Base-by-base conservation (phyloP, 2,113 vertebrate species). In the Coreoperca whiteheadi region DNA sequence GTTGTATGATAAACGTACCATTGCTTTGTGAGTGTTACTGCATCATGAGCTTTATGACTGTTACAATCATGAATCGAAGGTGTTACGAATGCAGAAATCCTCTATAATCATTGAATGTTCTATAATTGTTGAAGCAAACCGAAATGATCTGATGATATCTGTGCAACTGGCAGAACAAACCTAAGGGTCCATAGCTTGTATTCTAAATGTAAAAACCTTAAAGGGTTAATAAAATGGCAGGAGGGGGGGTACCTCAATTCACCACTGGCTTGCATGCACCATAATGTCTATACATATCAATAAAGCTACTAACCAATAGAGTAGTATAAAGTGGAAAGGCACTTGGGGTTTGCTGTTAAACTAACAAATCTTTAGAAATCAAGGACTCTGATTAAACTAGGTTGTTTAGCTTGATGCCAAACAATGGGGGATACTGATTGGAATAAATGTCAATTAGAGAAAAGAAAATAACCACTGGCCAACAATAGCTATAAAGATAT, bases 261-360 rank as follows among this genome's bases (percentile, higher is more conserved):
- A 89, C 68, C 87, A 83, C 86, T 86, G 87, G 86, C 92, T 94
- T 93, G 95, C 92, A 93, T 94, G 94, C 89, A 90, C 83, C 86
- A 89, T 89, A 80, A 88, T 63, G 83, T 74, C 48, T 81, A 91
- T 86, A 92, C 92, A 92, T 91, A 93, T 94, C 92, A 92, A 78
- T 59, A 75, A 92, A 86, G 89, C 92, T 89, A 89, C 88, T 89
- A 91, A 93, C 91, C 90, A 92, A 91, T 88, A 91, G 81, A 90
- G 77, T 89, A 88, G 87, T 90, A 28, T 72, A 80, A 20, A 41
- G 70, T 48, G 60, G 63, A 82, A 90, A 83, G 82, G 74, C 85
- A 78, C 84, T 71, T 80, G 73, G 37, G 80, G 34, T 82, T 75
- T 86, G 74, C 74, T 77, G 59, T 48, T 82, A 69, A 79, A 81